A percentile compares a stretch with the other conserved stretches of the same genome.
phyloP scores from a whole-genome alignment of 2,113 vertebrate genomes.

The Spea bombifrons region DNA sequence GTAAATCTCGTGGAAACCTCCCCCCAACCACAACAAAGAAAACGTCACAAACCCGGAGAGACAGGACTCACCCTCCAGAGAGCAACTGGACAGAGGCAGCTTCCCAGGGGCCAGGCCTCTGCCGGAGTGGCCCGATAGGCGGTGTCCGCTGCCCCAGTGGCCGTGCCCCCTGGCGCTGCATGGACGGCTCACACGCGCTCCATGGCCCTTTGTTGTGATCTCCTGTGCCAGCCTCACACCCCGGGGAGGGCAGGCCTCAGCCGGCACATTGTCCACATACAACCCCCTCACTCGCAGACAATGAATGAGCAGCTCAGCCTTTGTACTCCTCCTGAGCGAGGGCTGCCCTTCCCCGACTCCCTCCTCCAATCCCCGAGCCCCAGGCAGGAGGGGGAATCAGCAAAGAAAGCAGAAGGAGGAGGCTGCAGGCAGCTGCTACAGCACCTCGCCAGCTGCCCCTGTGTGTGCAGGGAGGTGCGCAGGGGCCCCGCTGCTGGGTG shows the following conservation, averaged over 20 bases:
- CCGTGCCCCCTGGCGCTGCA: neutral
- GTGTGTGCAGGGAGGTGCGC: neutral
- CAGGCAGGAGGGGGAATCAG: conserved; percentile 37
- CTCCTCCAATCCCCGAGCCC: conserved; percentile 30
- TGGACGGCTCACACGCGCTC: neutral
- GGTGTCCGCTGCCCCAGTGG: neutral
- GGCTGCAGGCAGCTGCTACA: conserved; percentile 13
- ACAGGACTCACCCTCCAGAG: neutral
- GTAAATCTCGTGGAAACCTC: neutral
- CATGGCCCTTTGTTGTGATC: neutral
- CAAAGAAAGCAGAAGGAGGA: conserved; percentile 27
- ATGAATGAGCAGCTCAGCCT: conserved; percentile 39
- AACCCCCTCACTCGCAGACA: conserved; percentile 21
- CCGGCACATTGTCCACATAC: conserved; percentile 31
- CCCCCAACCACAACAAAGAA: neutral
- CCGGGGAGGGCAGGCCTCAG: neutral
- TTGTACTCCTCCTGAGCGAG: conserved; percentile 6
- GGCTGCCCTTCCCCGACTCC: neutral
- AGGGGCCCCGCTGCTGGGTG: too few relatives aligned
- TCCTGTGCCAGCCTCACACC: too few relatives aligned
- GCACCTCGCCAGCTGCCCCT: conserved; percentile 26
- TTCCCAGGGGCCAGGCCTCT: neutral
- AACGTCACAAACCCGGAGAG: too few relatives aligned
- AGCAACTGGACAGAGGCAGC: neutral
- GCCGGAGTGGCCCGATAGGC: neutral